phyloP scores from a whole-genome alignment of 1,140 invertebrate genomes.

The Drosophila yakuba region DNA sequence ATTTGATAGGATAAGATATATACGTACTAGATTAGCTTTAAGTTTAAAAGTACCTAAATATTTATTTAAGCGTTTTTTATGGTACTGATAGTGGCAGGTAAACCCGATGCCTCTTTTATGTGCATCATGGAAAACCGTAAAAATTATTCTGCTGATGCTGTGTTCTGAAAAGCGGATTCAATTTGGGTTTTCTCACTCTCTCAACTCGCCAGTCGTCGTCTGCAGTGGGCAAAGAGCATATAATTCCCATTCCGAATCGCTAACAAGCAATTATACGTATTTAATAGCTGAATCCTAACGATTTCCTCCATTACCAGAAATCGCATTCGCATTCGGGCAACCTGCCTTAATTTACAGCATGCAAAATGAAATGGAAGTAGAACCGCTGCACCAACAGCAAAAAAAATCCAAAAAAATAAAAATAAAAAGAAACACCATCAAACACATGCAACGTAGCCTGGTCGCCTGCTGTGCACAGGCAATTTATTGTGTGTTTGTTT shows the following conservation, averaged over 20 bases:
- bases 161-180: constrained; percentile 18
- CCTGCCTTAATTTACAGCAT: constrained; percentile 78
- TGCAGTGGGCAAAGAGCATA: constrained; percentile 20
- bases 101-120: no score
- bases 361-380: constrained; percentile 78
- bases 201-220: constrained; percentile 8
- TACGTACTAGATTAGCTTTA: no score
- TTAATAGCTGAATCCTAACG: constrained; percentile 68
- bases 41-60: no score
- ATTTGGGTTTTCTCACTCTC: constrained; percentile 34
- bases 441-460: constrained; percentile 34
- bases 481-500: constrained; percentile 84
- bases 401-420: constrained; percentile 13
- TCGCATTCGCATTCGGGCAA: constrained; percentile 59
- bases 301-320: constrained; percentile 69
- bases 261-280: constrained; percentile 69
- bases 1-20: no score
- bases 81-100: no score
- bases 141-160: constrained; percentile 7
- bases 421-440: constrained; percentile 30
- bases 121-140: neutral
- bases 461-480: constrained; percentile 70
- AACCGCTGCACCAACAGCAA: constrained; percentile 21
- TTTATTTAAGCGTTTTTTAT: no score
- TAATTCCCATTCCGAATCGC: constrained; percentile 43